phyloP scores from a whole-genome alignment of 2,888 invertebrate species.

The Drosophila fungiperda region DNA sequence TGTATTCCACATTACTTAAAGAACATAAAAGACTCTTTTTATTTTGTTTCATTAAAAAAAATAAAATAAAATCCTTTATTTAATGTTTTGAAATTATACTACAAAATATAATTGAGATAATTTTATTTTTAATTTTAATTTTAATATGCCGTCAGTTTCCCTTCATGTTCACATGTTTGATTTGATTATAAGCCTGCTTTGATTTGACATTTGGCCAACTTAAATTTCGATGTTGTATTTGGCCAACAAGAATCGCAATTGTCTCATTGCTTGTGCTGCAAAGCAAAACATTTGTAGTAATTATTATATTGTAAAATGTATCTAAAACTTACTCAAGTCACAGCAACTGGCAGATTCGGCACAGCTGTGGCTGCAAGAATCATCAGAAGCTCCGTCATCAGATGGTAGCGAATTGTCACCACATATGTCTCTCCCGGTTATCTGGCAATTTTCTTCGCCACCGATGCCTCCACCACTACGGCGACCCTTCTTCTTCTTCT shows the following conservation, averaged over 20 bases:
- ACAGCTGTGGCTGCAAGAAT: conserved; percentile 38
- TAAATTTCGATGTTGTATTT: conserved; percentile 80
- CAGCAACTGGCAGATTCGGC: conserved; percentile 54
- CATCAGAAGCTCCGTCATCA: neutral
- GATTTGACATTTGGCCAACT: conserved; percentile 27
- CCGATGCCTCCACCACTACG: conserved; percentile 54
- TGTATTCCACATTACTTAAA: neutral
- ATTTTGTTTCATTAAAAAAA: conserved; percentile 50
- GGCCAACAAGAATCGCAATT: conserved; percentile 80
- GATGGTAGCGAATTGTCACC: neutral
- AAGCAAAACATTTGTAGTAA: neutral
- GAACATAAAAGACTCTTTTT: neutral
- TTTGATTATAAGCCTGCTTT: conserved; percentile 8
- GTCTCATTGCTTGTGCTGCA: conserved; percentile 82
- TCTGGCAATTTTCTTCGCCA: neutral
- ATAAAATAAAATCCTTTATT: conserved; percentile 68
- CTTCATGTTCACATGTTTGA: conserved; percentile 2
- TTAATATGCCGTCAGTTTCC: neutral
- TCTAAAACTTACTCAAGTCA: conserved; percentile 47
- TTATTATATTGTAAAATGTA: neutral
- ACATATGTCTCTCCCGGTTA: neutral
- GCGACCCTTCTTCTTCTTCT: conserved; percentile 42
- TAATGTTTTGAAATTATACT: conserved; percentile 57
- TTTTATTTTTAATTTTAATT: conserved; percentile 28
- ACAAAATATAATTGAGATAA: conserved; percentile 67